Evolutionary conservation across 2,797 vertebrate species (phyloP).

Genomic region (Enteromius viviparus): DNA sequence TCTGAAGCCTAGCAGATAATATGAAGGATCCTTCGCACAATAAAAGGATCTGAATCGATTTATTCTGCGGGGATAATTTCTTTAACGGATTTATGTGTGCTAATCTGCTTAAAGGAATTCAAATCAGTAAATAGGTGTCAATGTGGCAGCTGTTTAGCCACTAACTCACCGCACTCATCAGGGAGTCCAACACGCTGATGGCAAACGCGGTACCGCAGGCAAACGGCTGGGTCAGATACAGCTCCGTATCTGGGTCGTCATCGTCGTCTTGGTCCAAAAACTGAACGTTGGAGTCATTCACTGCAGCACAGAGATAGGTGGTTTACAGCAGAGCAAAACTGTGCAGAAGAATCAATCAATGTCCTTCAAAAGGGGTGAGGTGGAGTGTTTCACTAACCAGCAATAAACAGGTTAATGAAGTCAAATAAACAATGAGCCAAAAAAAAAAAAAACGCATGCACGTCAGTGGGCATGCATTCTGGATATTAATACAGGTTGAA

Average conservation of each 20-base stretch:
- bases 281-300: slow-evolving; percentile 99
- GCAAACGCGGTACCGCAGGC: slow-evolving; percentile 98
- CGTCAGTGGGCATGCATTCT: slow-evolving; percentile 59
- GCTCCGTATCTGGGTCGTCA: slow-evolving; percentile 97
- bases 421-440: slow-evolving; percentile 68
- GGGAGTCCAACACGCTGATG: slow-evolving; percentile 96
- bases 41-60: slow-evolving; percentile 23
- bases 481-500: not conserved
- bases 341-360: not conserved
- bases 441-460: slow-evolving; percentile 67
- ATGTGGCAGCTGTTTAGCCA: slow-evolving; percentile 23
- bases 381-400: not conserved
- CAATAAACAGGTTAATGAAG: slow-evolving; percentile 14
- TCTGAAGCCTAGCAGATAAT: slow-evolving; percentile 43
- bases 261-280: slow-evolving; percentile 99
- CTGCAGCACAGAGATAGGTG: slow-evolving; percentile 75
- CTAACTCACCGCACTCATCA: slow-evolving; percentile 96
- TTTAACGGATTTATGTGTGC: slow-evolving; percentile 18
- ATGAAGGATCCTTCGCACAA: slow-evolving; percentile 19
- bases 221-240: slow-evolving; percentile 99
- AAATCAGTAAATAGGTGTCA: slow-evolving; percentile 14
- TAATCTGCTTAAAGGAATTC: slow-evolving; percentile 44
- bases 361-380: not conserved
- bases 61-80: slow-evolving; percentile 39
- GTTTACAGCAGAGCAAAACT: slow-evolving; percentile 3